Evolutionary conservation across 2,888 invertebrate species (phyloP), one percentile per base, ranked within the genome.

Genomic region (Lissocephala sabroskyi): DNA sequence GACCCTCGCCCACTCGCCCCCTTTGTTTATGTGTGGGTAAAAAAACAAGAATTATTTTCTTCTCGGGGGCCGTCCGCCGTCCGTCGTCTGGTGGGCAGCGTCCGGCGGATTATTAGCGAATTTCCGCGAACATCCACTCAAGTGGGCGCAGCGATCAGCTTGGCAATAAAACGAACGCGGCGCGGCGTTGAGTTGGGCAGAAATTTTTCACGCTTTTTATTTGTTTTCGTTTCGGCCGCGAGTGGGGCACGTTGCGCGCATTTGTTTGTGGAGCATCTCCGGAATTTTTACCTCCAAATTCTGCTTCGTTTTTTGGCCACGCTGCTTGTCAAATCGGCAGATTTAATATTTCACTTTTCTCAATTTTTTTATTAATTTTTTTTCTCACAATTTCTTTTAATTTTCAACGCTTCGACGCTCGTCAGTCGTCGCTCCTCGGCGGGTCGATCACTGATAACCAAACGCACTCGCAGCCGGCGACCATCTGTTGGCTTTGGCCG

Each of bases 401-500:
- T 23, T 17, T 37, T 45, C 33, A 40, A 16, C 14, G 19, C 18
- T 56, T 57, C 52, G 17, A 39, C 39, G n/a, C n/a, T n/a, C n/a
- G n/a, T n/a, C n/a, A n/a, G n/a, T n/a, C n/a, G n/a, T n/a, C n/a
- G n/a, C n/a, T n/a, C n/a, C 42, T 16, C 23, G 9, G 28, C 23
- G 14, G 13, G 14, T 40, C 53, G 65, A 67, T 67, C 60, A 32
- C 52, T 52, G 65, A 71, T 71, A 70, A 62, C 73, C 64, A 45
- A 52, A 53, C 75, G 54, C 64, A 49, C 44, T 41, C 54, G 62
- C 65, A 65, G 62, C 65, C 62, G 59, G 62, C 70, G 65, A 74
- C 70, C 74, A 74, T 74, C 74, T 74, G 74, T 76, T 74, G 61
- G 65, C 51, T 62, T 74, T 74, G 48, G 32, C 39, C 23, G 16